Evolutionary conservation across 1,140 invertebrate species (phyloP).

Genomic region (Calliopsis andreniformis): DNA sequence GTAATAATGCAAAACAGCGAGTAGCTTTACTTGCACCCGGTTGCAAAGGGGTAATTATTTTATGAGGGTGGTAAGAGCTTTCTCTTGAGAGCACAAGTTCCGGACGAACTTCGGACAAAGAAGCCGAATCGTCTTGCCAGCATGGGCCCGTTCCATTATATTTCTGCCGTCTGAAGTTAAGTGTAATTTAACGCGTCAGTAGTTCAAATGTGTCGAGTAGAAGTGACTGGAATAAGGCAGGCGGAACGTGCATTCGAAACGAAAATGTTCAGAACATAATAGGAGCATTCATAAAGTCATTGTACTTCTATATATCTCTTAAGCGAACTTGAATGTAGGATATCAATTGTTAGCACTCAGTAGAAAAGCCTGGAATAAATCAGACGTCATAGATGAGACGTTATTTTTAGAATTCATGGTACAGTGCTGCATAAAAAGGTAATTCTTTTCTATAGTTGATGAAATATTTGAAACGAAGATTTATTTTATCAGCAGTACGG

Average conservation of each 20-base stretch:
- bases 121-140: constrained; percentile 16
- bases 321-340: no score
- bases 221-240: not conserved
- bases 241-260: no score
- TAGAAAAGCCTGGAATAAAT: not conserved
- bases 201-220: not conserved
- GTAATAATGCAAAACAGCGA: constrained; percentile 11
- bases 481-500: not conserved
- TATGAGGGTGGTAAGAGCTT: constrained; percentile 15
- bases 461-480: not conserved
- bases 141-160: not conserved
- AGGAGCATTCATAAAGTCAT: not conserved
- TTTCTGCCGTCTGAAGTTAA: not conserved
- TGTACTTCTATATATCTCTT: not conserved
- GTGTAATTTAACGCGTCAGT: constrained; percentile 13
- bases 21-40: no score
- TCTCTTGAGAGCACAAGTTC: constrained; percentile 4
- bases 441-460: not conserved
- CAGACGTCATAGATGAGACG: not conserved
- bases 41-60: constrained; percentile 23
- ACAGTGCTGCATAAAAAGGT: not conserved
- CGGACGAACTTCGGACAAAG: not conserved
- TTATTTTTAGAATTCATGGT: not conserved
- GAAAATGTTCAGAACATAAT: no score
- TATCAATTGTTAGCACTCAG: no score